These are phyloP conservation scores for Formica aserva DNA, from an alignment of 2,888 invertebrate species.

Conservation along the genomic window DNA sequence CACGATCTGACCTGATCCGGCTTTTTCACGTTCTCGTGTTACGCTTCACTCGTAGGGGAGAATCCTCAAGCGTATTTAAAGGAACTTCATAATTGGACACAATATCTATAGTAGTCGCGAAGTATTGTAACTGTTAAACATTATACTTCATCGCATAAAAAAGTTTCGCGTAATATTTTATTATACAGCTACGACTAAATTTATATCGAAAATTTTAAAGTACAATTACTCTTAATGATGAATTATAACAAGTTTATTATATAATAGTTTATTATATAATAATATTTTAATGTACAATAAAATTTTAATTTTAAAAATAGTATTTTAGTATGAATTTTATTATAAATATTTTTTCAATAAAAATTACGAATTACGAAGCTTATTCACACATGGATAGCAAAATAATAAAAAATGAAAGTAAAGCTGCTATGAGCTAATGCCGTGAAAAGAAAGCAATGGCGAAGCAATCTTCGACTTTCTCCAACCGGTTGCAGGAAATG, in stretches of 20 bases:
- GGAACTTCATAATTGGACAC: conserved; percentile 29
- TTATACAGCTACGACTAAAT: not conserved
- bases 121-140: conserved; percentile 15
- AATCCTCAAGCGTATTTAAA: conserved; percentile 25
- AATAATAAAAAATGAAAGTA: conserved; percentile 20
- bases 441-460: conserved; percentile 12
- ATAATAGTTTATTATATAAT: not conserved
- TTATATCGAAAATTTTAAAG: not conserved
- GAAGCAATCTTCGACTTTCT: conserved; percentile 45
- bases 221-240: not conserved
- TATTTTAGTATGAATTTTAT: not conserved
- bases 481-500: conserved; percentile 41
- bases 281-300: not conserved
- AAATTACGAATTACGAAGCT: not conserved
- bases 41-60: not conserved
- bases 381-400: conserved; percentile 2
- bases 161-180: not conserved
- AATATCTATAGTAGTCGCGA: not conserved
- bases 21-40: conserved; percentile 36
- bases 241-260: not conserved
- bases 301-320: not conserved
- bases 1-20: conserved; percentile 29
- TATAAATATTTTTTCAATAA: not conserved
- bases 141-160: not conserved
- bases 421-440: not conserved